phyloP scores from a whole-genome alignment of 1,140 invertebrate genomes.

The Lordiphosa collinella region DNA sequence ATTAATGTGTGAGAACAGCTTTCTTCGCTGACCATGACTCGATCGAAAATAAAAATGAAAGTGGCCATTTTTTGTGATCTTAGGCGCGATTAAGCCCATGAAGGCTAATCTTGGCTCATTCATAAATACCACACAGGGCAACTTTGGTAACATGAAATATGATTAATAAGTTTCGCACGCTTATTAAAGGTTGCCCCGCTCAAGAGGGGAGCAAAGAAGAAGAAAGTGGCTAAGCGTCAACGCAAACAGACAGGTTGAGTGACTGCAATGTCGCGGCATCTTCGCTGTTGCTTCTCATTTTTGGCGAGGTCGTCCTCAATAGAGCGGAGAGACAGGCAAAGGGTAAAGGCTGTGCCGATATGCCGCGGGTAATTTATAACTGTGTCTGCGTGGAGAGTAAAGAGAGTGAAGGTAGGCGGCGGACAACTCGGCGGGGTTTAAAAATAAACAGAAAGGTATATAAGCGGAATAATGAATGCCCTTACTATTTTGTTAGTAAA shows the following conservation, averaged over 20 bases:
- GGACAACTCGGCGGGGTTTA: constrained; percentile 4
- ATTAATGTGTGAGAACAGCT: constrained; percentile 71
- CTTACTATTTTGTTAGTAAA: background rate
- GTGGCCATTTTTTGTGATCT: constrained; percentile 46
- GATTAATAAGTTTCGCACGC: constrained; percentile 74
- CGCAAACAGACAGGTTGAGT: constrained; percentile 43
- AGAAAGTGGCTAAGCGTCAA: constrained; percentile 47
- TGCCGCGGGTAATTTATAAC: constrained; percentile 11
- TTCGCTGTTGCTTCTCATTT: constrained; percentile 6
- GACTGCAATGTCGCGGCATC: constrained; percentile 28
- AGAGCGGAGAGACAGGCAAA: constrained; percentile 11
- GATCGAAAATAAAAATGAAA: constrained; percentile 64
- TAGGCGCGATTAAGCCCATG: constrained; percentile 57
- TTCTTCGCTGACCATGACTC: constrained; percentile 57
- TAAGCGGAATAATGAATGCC: no score
- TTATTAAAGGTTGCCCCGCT: constrained; percentile 45
- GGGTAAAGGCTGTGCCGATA: constrained; percentile 1
- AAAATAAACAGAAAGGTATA: constrained; percentile 2
- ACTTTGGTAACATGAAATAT: constrained; percentile 41
- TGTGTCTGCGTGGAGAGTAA: background rate
- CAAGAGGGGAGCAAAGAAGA: constrained; percentile 28
- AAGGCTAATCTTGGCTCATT: constrained; percentile 65
- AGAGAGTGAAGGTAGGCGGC: background rate
- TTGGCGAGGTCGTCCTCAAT: constrained; percentile 5
- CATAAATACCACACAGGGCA: constrained; percentile 55